Evolutionary conservation across 2,113 vertebrate species (phyloP).

Genomic region (Choloepus hoffmanni): DNA sequence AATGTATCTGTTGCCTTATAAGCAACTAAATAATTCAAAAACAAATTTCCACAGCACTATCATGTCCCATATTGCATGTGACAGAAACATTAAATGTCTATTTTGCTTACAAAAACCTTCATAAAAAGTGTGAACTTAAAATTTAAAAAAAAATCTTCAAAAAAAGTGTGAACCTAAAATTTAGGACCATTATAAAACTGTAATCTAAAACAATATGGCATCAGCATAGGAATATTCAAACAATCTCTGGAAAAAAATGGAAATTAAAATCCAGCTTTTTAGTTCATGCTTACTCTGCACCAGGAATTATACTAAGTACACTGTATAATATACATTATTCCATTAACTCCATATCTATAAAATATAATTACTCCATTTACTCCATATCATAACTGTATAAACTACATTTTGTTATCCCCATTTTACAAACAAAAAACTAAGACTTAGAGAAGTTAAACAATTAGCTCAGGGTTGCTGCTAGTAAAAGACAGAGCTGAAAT

Average conservation of each 20-base stretch:
- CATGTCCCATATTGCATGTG: background rate
- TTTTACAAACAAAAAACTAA: constrained; percentile 19
- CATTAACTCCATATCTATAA: background rate
- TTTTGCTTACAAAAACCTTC: background rate
- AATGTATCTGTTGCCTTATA: background rate
- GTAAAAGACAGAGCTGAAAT: background rate
- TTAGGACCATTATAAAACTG: background rate
- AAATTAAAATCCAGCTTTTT: background rate
- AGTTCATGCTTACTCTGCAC: background rate
- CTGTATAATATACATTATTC: background rate
- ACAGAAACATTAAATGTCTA: background rate
- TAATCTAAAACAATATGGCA: background rate
- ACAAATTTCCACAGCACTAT: background rate
- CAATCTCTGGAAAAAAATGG: background rate
- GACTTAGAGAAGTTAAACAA: background rate
- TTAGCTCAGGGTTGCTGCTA: background rate
- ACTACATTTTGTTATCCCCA: background rate
- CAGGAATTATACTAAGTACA: background rate
- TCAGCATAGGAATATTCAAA: background rate
- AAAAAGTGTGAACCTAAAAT: no score
- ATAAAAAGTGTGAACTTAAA: background rate
- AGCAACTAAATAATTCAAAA: background rate
- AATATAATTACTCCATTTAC: no score
- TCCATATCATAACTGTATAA: background rate
- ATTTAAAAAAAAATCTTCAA: background rate